Base-by-base conservation (phyloP, 2,797 vertebrate genomes). In the Limosa lapponica region DNA sequence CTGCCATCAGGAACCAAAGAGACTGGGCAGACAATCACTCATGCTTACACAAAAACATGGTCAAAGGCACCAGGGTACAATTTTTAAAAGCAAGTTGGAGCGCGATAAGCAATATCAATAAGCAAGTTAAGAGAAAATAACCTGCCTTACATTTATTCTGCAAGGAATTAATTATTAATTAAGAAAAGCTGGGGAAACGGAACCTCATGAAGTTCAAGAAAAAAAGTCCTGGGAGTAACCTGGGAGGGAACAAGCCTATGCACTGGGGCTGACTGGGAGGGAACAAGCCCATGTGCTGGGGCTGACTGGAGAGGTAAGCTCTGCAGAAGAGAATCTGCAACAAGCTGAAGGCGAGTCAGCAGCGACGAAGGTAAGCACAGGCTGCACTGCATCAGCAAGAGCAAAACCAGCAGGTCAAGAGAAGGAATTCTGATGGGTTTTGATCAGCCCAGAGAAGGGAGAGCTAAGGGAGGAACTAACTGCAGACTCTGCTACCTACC, bases 231-330 rank as follows among this genome's bases (percentile, higher is more conserved):
- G 23, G 4, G 51, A 54, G 7, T 32, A 54, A 15, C 20, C 25
- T 24, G 57, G 39, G 58, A 36, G 27, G 39, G 46, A 54, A 41
- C 4, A 18, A n/a, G 25, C 20, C 16, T 4, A 0, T 0, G 14
- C 2, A 1, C 78, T 51, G 62, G 17, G 51, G 41, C 16, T 41
- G 41, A 41, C 23, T 25, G 67, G 43, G 58, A 36, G 27, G 39
- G 52, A n/a, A 43, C 4, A 18, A n/a, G 15, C 22, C 20, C 4
- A 0, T 0, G 13, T 1, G 2, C 74, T 49, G 59, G 36, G 24
- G 49, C 41, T 57, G 72, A 19, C 57, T 25, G 49, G 23, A 58
- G 43, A 65, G 36, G 24, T 8, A 6, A 65, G 8, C 12, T 54
- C 61, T 78, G 51, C 41, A 32, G 37, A 34, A 67, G 10, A 73